Evolutionary conservation across 2,888 invertebrate genomes (phyloP).

Genomic region (Platypus cylindrus): DNA sequence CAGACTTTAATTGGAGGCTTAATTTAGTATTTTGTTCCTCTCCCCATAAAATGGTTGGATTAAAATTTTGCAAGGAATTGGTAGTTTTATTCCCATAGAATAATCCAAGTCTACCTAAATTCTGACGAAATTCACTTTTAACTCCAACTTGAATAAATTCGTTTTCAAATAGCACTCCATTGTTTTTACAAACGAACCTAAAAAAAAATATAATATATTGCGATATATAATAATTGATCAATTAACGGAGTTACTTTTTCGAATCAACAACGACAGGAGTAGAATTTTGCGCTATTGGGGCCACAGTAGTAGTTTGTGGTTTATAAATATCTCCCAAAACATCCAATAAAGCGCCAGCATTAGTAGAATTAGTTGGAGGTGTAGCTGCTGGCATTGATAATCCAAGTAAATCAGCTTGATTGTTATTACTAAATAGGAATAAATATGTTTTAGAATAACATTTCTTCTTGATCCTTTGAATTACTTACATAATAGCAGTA

Average conservation of each 20-base stretch:
- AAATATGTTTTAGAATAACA: too few relatives aligned
- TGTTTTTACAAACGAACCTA: slow-evolving; percentile 89
- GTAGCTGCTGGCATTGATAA: slow-evolving; percentile 75
- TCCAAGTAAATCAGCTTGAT: slow-evolving; percentile 74
- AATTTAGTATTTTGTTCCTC: slow-evolving; percentile 68
- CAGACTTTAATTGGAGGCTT: slow-evolving; percentile 87
- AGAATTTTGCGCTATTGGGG: slow-evolving; percentile 35
- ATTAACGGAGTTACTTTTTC: slow-evolving; percentile 50
- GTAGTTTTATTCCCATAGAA: slow-evolving; percentile 98
- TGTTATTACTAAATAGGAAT: slow-evolving; percentile 21
- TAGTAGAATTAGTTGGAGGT: slow-evolving; percentile 43
- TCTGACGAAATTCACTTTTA: slow-evolving; percentile 93
- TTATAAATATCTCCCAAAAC: slow-evolving; percentile 83
- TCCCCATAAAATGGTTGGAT: slow-evolving; percentile 57
- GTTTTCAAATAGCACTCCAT: slow-evolving; percentile 97
- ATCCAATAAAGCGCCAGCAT: slow-evolving; percentile 74
- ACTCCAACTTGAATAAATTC: slow-evolving; percentile 96
- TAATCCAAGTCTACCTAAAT: slow-evolving; percentile 86
- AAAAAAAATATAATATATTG: slow-evolving; percentile 10
- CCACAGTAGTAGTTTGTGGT: slow-evolving; percentile 39
- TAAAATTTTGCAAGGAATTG: slow-evolving; percentile 56
- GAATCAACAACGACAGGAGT: slow-evolving; percentile 39
- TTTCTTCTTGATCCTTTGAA: too few relatives aligned
- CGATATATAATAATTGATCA: not conserved
- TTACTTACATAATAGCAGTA: slow-evolving; percentile 36